Base-by-base conservation (phyloP, 2,797 vertebrate genomes). In the Sebastolobus altivelis region DNA sequence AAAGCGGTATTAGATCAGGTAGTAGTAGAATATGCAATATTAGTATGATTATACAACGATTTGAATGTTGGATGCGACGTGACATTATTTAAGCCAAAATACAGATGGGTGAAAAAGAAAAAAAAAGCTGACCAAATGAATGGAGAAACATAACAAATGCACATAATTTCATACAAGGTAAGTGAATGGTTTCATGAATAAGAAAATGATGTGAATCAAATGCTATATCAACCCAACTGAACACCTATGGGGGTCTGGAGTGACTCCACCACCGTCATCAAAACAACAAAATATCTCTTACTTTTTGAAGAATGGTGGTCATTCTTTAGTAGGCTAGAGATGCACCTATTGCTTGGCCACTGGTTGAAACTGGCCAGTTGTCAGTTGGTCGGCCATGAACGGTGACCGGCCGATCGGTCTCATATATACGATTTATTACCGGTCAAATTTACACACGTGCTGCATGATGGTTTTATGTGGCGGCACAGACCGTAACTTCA, bases 391-490 rank as follows among this genome's bases (percentile, higher is more conserved):
- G 3, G 43, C 43, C 16, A 46, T 46, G 43, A 46, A 46, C 43
- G 3, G 43, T 46, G 43, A 18, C 43, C 7, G 16, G 43, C 43
- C 16, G 7, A 0, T 46, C 43, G 8, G 43, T 46, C 16, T 18
- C 43, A 18, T 18, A 18, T 46, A 46, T 1, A 0, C 1, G 43
- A 46, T 46, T 46, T 46, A 46, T 46, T 46, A 18, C 16, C 43
- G 16, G 43, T 46, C 43, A 46, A 46, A 46, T 46, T 46, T 46
- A 46, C 16, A 8, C 43, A 0, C 43, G 43, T 43, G 40, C 40
- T 43, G 40, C 43, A 46, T 46, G 43, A 46, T 46, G 43, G 43
- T 18, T 46, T 18, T 46, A 46, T 46, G 14, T 46, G 0, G 0
- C 16, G 16, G 16, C 43, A 46, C 6, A 46, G 16, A 46, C 43